Base-by-base conservation (phyloP, 1,140 invertebrate genomes). In the Odontomachus brunneus region DNA sequence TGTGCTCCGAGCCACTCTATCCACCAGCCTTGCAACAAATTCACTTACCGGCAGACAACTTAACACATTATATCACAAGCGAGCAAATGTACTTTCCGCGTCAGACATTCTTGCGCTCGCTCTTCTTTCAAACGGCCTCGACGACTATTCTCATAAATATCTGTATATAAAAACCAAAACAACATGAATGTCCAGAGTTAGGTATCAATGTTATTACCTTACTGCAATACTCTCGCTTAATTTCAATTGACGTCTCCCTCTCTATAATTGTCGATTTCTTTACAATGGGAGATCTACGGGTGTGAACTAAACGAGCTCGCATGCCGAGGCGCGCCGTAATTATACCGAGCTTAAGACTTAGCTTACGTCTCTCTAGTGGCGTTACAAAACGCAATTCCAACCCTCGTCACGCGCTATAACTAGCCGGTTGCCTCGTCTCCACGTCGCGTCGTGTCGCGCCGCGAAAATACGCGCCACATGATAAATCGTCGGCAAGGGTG, bases 21-120 rank as follows among this genome's bases (percentile, higher is more conserved):
- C 33, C 24, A 51, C 9, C 66, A 44, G 53, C 75, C 67, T 69
- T 19, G 75, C 33, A 59, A 80, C 33, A 57, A 80, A 80, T 80
- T 80, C 51, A 80, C 33, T 80, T 71, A 80, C 33, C 33, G n/a
- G 75, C 51, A 48, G 65, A 17, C 65, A 80, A 80, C 75, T 80
- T 80, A 17, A 51, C 51, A 24, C 53, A 71, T 69, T 80, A 49
- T 80, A 71, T 59, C 55, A 80, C 65, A 65, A 71, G 26, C 65
- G 14, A 15, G 19, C 65, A 29, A 80, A 71, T 67, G 65, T 71
- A 71, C 65, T 80, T 80, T 48, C n/a, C 53, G 19, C 75, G 17
- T 80, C 75, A 59, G 69, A 48, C 65, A 71, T 71, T 80, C 71
- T 80, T 71, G 63, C 33, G 75, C 63, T 78, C 22, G 63, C 38